Conservation (phyloP, 2,113 vertebrate genomes). For the Synchiropus splendidus region DNA sequence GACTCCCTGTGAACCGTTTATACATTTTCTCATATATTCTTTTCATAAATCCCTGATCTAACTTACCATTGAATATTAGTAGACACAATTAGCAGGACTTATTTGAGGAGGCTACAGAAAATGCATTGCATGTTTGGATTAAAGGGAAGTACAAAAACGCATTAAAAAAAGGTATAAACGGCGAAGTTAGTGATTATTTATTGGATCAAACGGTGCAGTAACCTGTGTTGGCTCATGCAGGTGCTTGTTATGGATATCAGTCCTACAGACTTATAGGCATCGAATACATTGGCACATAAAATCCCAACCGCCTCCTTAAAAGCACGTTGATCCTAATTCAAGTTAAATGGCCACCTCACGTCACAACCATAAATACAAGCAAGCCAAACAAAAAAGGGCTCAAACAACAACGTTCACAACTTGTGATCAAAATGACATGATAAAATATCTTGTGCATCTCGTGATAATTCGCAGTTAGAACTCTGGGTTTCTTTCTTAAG, state of each 20-base stretch:
- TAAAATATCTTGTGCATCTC: slow-evolving; percentile 67
- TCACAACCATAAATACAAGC: slow-evolving; percentile 59
- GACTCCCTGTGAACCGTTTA: slow-evolving; percentile 56
- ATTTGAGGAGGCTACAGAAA: slow-evolving; percentile 49
- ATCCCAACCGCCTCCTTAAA: slow-evolving; percentile 25
- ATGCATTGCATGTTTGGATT: slow-evolving; percentile 49
- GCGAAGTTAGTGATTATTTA: slow-evolving; percentile 22
- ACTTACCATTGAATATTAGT: slow-evolving; percentile 35
- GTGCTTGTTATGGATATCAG: slow-evolving; percentile 38
- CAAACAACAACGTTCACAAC: slow-evolving; percentile 50
- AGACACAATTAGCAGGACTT: slow-evolving; percentile 27
- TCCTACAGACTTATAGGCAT: slow-evolving; percentile 40
- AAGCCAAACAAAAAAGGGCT: slow-evolving; percentile 44
- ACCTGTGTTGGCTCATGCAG: slow-evolving; percentile 52
- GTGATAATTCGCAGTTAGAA: slow-evolving; percentile 53
- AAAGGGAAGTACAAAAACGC: slow-evolving; percentile 58
- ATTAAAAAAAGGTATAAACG: slow-evolving; percentile 46
- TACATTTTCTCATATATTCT: slow-evolving; percentile 24
- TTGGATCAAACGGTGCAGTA: slow-evolving; percentile 21
- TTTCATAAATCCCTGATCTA: slow-evolving; percentile 54
- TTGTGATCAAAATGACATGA: slow-evolving; percentile 54
- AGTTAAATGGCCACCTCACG: slow-evolving; percentile 50
- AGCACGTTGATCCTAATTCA: slow-evolving; percentile 23
- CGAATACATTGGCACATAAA: slow-evolving; percentile 42
- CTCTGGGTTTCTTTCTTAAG: slow-evolving; percentile 52